Conservation (phyloP, 1,140 invertebrate species). For the Homalodisca vitripennis region DNA sequence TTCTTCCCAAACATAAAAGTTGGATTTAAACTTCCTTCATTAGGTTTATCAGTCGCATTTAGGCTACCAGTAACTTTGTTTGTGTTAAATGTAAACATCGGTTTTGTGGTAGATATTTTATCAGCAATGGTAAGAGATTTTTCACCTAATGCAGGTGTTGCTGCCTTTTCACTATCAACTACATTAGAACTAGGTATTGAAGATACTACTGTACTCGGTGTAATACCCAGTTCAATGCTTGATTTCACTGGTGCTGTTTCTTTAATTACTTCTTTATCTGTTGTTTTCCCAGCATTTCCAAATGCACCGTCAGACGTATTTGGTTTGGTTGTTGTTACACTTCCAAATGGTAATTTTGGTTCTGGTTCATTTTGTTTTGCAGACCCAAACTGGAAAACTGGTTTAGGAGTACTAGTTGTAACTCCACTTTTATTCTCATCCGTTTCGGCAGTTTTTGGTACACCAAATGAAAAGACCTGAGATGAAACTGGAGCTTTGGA, state of each 20-base stretch:
- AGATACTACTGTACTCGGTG: too few relatives aligned
- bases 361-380: neutral
- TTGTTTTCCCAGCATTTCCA: too few relatives aligned
- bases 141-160: too few relatives aligned
- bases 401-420: neutral
- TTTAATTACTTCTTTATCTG: too few relatives aligned
- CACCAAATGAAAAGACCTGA: conserved; percentile 46
- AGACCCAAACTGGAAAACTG: neutral
- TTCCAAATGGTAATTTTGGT: neutral
- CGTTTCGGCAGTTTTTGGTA: conserved; percentile 40
- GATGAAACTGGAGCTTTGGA: conserved; percentile 26
- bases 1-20: neutral
- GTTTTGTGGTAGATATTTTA: neutral
- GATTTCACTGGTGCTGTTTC: too few relatives aligned
- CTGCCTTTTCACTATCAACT: too few relatives aligned
- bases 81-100: neutral
- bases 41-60: neutral
- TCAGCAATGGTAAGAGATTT: too few relatives aligned
- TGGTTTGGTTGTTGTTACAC: neutral
- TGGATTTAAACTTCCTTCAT: neutral
- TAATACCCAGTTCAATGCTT: too few relatives aligned
- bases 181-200: too few relatives aligned
- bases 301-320: neutral
- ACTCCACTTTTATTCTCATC: neutral
- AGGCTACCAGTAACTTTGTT: neutral